Conservation (phyloP, 2,797 vertebrate genomes). For the Apogon hyalosoma region DNA sequence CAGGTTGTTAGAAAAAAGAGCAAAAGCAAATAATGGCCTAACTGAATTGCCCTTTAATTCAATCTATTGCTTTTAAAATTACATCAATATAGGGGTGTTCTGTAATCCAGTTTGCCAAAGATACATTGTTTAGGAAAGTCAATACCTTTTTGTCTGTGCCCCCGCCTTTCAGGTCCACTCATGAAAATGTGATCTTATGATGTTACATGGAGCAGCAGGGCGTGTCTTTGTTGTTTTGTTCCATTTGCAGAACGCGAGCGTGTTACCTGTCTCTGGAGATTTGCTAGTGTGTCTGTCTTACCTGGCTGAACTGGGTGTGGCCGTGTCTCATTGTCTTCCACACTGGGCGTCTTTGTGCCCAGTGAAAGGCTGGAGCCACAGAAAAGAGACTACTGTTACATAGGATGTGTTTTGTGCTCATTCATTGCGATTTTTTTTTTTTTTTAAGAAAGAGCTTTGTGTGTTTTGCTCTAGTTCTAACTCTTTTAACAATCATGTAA, state of each 20-base stretch:
- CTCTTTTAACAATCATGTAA: conserved; percentile 11
- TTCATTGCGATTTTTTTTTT: conserved; percentile 25
- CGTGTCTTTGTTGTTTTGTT: conserved; percentile 79
- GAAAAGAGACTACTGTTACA: conserved; percentile 80
- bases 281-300: conserved; percentile 66
- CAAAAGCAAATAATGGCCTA: conserved; percentile 4
- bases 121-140: conserved; percentile 67
- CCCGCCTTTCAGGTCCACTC: conserved; percentile 62
- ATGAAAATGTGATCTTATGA: conserved; percentile 78
- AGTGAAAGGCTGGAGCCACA: conserved; percentile 72
- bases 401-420: conserved; percentile 67
- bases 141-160: conserved; percentile 68
- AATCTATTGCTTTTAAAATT: conserved; percentile 9
- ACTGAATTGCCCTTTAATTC: conserved; percentile 30
- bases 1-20: background rate
- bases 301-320: conserved; percentile 81
- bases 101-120: conserved; percentile 44
- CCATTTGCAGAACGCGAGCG: conserved; percentile 60
- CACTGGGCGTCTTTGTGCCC: conserved; percentile 78
- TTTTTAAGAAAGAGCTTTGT: conserved; percentile 37
- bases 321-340: conserved; percentile 73
- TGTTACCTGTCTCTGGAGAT: conserved; percentile 67
- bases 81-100: conserved; percentile 15
- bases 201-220: conserved; percentile 77
- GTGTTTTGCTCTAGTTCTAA: conserved; percentile 28